phyloP scores from a whole-genome alignment of 2,797 vertebrate genomes.

The Ctenosaura bakeri region DNA sequence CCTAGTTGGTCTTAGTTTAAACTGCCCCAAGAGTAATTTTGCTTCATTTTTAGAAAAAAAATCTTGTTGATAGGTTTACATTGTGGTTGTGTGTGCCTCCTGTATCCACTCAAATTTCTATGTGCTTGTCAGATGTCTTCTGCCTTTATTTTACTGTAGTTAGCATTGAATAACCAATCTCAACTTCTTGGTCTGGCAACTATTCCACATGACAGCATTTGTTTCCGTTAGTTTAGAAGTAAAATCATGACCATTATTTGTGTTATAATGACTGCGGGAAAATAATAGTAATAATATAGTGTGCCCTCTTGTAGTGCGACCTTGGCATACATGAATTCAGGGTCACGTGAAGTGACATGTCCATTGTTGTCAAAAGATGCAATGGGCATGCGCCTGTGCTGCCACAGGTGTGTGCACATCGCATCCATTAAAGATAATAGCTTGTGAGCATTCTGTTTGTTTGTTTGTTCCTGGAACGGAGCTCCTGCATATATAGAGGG shows the following conservation, averaged over 20 bases:
- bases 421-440: too few relatives aligned
- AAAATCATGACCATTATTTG: rapidly evolving
- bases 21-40: background rate
- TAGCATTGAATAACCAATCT: background rate
- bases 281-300: background rate
- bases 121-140: background rate
- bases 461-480: too few relatives aligned
- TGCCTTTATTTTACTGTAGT: background rate
- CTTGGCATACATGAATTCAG: too few relatives aligned
- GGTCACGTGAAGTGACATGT: too few relatives aligned
- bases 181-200: background rate
- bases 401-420: too few relatives aligned
- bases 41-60: too few relatives aligned
- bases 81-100: background rate
- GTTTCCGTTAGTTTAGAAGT: background rate
- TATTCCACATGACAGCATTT: background rate
- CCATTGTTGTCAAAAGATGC: too few relatives aligned
- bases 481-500: background rate
- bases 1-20: background rate
- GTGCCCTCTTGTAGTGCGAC: too few relatives aligned
- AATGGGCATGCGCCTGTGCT: too few relatives aligned
- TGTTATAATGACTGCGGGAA: background rate
- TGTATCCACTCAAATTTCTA: background rate
- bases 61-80: background rate
- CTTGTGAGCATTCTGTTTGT: too few relatives aligned